Percentiles rank a stretch among this genome's conserved stretches.
These are phyloP conservation scores for Dermatemys mawii DNA, from an alignment of 2,113 vertebrate genomes.

Conservation along the genomic window DNA sequence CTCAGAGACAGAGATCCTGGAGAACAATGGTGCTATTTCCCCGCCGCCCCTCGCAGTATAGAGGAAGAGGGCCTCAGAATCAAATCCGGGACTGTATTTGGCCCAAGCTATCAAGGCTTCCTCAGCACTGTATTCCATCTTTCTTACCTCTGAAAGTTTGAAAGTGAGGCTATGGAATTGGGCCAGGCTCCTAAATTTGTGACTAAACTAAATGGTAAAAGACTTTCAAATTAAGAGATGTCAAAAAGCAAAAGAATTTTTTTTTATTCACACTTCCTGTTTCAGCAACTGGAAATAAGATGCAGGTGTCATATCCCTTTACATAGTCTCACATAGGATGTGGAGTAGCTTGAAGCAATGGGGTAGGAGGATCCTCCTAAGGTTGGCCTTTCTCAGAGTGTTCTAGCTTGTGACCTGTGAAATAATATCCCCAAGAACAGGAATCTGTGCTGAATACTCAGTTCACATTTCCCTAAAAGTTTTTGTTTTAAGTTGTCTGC, in stretches of 20 bases:
- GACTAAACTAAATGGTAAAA: background rate
- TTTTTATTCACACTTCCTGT: background rate
- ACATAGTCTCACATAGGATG: background rate
- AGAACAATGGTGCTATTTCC: background rate
- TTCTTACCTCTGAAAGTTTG: background rate
- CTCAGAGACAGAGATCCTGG: background rate
- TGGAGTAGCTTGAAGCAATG: background rate
- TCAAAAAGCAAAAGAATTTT: background rate
- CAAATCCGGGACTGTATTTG: background rate
- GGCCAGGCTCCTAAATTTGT: background rate
- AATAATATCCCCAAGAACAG: background rate
- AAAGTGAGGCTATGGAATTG: background rate
- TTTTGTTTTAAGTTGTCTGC: background rate
- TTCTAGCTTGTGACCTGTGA: background rate
- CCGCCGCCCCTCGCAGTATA: too few species aligned
- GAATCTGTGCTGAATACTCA: background rate
- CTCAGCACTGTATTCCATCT: background rate
- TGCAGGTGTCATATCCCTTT: background rate
- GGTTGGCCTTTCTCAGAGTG: background rate
- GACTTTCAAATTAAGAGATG: background rate
- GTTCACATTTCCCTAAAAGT: background rate
- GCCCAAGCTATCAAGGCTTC: background rate
- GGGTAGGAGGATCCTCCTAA: background rate
- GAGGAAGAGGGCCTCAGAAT: too few species aligned
- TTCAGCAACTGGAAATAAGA: background rate